A percentile compares a stretch with the other conserved stretches of the same genome.
These are phyloP conservation scores for Gymnoscelis rufifasciata DNA, from an alignment of 2,888 invertebrate genomes.

Conservation along the genomic window DNA sequence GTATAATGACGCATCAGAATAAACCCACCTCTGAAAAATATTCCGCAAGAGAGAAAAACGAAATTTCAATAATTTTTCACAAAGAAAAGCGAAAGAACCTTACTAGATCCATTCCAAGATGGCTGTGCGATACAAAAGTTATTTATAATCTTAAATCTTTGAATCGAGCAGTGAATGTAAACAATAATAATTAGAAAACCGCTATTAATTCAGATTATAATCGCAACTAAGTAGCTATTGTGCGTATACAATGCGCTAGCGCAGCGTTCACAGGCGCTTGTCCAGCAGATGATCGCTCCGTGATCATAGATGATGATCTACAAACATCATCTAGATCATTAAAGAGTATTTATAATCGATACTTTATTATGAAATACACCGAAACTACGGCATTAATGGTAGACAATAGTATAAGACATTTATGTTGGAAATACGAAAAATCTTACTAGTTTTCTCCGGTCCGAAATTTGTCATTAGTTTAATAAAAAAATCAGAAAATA, in stretches of 20 bases:
- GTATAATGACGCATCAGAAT: no score
- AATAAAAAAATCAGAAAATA: no score
- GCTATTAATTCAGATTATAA: conserved; percentile 30
- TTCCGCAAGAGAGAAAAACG: no score
- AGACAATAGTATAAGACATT: no score
- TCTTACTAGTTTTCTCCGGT: no score
- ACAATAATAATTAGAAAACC: conserved; percentile 28
- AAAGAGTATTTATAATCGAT: no score
- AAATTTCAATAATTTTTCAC: no score
- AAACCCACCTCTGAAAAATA: no score
- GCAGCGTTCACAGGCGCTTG: conserved; percentile 21
- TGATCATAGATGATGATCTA: not conserved
- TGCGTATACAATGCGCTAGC: conserved; percentile 19
- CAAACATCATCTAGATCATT: not conserved
- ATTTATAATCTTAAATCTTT: conserved; percentile 8
- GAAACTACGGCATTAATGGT: no score
- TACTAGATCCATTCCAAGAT: not conserved
- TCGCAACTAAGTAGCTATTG: conserved; percentile 29
- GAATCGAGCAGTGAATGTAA: conserved; percentile 18
- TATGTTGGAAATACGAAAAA: no score
- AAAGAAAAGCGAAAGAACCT: not conserved
- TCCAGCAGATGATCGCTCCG: conserved; percentile 7
- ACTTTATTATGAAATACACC: no score
- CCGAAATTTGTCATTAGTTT: no score
- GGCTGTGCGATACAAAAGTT: not conserved